Evolutionary conservation across 1,140 invertebrate species (phyloP), one percentile per base, ranked within the genome.

Genomic region (Lepidurus arcticus): DNA sequence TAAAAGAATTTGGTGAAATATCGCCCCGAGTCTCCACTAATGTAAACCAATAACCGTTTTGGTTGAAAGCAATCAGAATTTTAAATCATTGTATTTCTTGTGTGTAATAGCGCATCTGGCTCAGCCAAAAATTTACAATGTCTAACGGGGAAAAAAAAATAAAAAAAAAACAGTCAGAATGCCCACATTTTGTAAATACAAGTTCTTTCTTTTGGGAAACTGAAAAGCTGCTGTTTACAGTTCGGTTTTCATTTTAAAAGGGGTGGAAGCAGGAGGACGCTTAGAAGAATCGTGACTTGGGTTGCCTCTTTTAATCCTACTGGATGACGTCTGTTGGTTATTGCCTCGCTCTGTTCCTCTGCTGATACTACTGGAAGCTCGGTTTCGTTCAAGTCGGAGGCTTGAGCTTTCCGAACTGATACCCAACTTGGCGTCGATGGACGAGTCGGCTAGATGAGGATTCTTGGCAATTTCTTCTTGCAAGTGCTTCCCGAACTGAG

Each of bases 381-480:
- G 34, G 74, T 44, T 75, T 16, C 11, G 11, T n/a, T 44, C 74
- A n/a, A 75, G 74, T 75, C 10, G 7, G 10, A 16, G 74, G n/a
- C 34, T 42, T 9, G 43, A 75, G 74, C 43, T 65, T 44, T 76
- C 24, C 13, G 75, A n/a, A 16, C 47, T 76, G 75, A 76, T 76
- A 11, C 75, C 75, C 42, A 76, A 45, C 34, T 45, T 42, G 44
- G 34, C 34, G 44, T 76, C 75, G 34, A 76, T 44, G 44, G 75
- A 76, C 26, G 78, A 24, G 10, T 78, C 73, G 44, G 75, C 9
- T 42, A 78, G 73, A 74, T 78, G 74, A 78, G 78, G 78, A 74
- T 78, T 78, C 26, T 43, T 21, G 44, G 21, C 47, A 21, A 45
- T 34, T 34, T 78, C 78, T 34, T 21, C 75, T 73, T 78, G 3